These are phyloP conservation scores for Lepisosteus oculatus DNA, from an alignment of 2,113 vertebrate genomes.

Conservation along the genomic window DNA sequence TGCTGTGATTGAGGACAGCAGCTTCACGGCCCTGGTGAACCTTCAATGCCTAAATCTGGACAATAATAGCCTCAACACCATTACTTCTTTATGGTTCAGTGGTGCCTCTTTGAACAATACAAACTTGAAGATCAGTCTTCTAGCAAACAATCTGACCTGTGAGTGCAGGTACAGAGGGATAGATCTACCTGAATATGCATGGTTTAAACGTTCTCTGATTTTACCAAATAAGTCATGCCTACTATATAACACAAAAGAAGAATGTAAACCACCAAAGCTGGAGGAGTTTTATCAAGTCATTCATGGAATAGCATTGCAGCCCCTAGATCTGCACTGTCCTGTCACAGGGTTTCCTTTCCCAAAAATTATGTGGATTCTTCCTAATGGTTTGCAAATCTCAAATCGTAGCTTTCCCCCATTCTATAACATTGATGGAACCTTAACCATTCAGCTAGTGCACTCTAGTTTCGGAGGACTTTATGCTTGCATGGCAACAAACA, in stretches of 20 bases:
- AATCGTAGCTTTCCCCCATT: not conserved
- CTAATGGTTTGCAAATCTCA: not conserved
- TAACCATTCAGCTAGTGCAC: slow-evolving; percentile 4
- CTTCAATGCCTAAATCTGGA: slow-evolving; percentile 26
- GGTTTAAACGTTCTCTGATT: slow-evolving; percentile 25
- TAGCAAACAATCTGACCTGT: slow-evolving; percentile 26
- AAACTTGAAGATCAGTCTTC: slow-evolving; percentile 2
- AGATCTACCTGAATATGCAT: slow-evolving; percentile 15
- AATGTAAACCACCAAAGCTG: slow-evolving; percentile 13
- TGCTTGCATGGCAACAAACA: slow-evolving; percentile 23
- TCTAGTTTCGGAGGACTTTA: slow-evolving; percentile 17
- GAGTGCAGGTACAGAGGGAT: slow-evolving; percentile 23
- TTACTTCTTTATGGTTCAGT: slow-evolving; percentile 25
- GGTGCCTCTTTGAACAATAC: slow-evolving; percentile 9
- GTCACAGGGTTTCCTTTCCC: slow-evolving; percentile 18
- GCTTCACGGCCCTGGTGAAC: slow-evolving; percentile 25
- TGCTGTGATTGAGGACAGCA: slow-evolving; percentile 41
- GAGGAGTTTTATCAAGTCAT: slow-evolving; percentile 21
- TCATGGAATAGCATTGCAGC: slow-evolving; percentile 1
- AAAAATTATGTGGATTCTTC: slow-evolving; percentile 22
- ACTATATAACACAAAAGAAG: not conserved
- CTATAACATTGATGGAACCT: not conserved
- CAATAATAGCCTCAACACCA: slow-evolving; percentile 16
- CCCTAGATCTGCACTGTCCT: slow-evolving; percentile 10
- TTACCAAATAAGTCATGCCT: slow-evolving; percentile 11